Base-by-base conservation (phyloP, 2,113 vertebrate species). In the Campylomormyrus numenius region DNA sequence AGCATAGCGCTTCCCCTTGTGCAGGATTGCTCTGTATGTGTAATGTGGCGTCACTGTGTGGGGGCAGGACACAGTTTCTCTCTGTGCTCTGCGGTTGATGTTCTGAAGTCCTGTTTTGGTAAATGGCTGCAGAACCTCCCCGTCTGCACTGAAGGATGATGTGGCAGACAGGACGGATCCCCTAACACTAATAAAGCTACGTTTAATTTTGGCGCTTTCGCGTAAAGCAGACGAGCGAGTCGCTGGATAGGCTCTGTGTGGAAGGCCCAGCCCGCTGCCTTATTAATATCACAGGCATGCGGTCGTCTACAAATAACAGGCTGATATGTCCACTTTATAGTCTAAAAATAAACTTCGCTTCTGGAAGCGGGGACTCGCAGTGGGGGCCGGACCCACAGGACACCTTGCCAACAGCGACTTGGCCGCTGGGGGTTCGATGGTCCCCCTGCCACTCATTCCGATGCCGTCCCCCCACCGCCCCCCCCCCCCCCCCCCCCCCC, bases 271-370 rank as follows among this genome's bases (percentile, higher is more conserved):
- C 85, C 35, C 39, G 89, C 45, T 42, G 84, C 8, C 56, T 90
- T 90, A 90, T 74, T 87, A 87, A 87, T 90, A 90, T 74, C 46
- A 19, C 58, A 74, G 42, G 70, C 42, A 13, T 39, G 45, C 19
- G 0, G 52, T 24, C n/a, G 39, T 80, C 88, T 42, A 21, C 48
- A 17, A 52, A 45, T 39, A 21, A 56, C 46, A 35, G 35, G 21
- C 50, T 85, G 83, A 85, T 85, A 89, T 42, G 4, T 39, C 31
- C 6, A 50, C 88, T 84, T 58, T 21, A n/a, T 56, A 53, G 39
- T 50, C 88, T 89, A 84, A 89, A 83, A 84, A 83, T 89, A 83
- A 89, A 83, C 17, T 4, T 70, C 9, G 4, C 74, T 89, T 11
- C 10, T 15, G 35, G 50, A 46, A 17, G 27, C 2, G 50, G 42